phyloP scores from a whole-genome alignment of 2,797 vertebrate species.

The Limosa lapponica region DNA sequence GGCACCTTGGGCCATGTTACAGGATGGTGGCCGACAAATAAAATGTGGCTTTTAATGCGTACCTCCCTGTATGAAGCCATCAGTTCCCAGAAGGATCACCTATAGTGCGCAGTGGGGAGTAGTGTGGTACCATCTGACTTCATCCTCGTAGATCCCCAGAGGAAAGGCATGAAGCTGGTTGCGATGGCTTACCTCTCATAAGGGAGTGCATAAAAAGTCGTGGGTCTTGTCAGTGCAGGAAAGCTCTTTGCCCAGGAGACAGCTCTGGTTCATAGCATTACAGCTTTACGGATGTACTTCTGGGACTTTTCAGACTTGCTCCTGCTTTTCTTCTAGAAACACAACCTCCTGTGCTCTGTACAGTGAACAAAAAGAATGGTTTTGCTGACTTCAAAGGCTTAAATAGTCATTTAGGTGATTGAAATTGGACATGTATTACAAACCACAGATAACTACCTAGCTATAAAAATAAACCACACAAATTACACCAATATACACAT shows the following conservation, averaged over 20 bases:
- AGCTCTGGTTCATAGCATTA: neutral
- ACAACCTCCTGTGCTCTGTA: neutral
- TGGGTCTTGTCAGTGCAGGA: neutral
- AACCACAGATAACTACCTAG: neutral
- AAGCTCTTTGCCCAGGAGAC: neutral
- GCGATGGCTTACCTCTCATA: neutral
- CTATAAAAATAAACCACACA: neutral
- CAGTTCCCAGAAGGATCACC: neutral
- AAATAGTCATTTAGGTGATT: neutral
- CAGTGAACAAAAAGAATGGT: neutral
- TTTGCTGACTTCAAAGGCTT: neutral
- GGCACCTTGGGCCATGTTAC: rapidly evolving
- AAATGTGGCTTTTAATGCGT: neutral
- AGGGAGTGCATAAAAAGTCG: neutral
- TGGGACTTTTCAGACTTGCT: neutral
- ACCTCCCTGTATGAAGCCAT: neutral
- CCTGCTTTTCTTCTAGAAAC: neutral
- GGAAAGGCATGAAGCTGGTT: neutral
- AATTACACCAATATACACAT: neutral
- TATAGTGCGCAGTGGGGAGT: rapidly evolving
- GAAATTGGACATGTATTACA: neutral
- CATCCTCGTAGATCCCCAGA: neutral
- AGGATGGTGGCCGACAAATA: neutral
- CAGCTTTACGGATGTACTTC: neutral
- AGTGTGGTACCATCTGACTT: neutral